phyloP scores from a whole-genome alignment of 2,113 vertebrate species.

The Triplophysa dalaica region DNA sequence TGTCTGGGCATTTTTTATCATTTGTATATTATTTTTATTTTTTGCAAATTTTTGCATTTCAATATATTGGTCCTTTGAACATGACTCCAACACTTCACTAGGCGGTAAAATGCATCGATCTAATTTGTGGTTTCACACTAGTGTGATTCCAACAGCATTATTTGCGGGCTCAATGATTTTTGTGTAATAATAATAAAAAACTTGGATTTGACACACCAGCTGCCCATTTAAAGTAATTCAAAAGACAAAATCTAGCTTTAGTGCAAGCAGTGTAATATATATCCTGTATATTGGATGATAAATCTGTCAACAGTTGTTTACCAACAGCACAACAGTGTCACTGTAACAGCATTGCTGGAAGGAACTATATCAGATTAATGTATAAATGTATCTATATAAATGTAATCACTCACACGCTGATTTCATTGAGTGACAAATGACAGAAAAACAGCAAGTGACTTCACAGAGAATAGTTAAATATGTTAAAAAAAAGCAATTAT shows the following conservation, averaged over 20 bases:
- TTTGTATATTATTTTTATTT: background rate
- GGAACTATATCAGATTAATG: conserved; percentile 66
- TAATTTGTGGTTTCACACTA: background rate
- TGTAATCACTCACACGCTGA: conserved; percentile 60
- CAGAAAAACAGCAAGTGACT: conserved; percentile 28
- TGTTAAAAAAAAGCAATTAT: background rate
- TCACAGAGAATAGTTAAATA: conserved; percentile 38
- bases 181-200: background rate
- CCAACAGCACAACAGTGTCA: conserved; percentile 55
- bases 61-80: background rate
- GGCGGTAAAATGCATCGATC: background rate
- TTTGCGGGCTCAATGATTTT: background rate
- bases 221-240: background rate
- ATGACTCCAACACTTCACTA: background rate
- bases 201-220: background rate
- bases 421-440: conserved; percentile 54
- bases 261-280: background rate
- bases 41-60: background rate
- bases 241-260: background rate
- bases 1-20: background rate
- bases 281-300: conserved; percentile 13
- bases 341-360: conserved; percentile 20
- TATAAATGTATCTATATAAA: conserved; percentile 67
- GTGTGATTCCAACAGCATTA: background rate
- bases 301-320: conserved; percentile 39